Conservation (phyloP, 2,113 vertebrate species). For the Podarcis raffonei region DNA sequence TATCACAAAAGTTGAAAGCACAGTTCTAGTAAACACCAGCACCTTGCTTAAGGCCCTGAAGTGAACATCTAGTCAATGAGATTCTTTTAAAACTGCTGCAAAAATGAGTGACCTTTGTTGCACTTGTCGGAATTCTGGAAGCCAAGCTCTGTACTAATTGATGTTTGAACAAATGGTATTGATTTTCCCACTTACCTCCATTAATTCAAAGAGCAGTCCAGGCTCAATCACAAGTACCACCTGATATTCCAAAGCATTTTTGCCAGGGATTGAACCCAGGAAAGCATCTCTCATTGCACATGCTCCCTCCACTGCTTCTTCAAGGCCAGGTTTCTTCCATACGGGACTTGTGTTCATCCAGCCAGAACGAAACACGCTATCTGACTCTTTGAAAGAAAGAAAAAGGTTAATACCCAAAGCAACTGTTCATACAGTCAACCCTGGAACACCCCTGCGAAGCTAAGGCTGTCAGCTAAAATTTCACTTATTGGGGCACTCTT, state of each 20-base stretch:
- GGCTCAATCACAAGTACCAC: conserved; percentile 88
- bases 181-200: conserved; percentile 83
- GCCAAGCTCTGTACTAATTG: not conserved
- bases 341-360: conserved; percentile 90
- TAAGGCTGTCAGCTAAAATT: not conserved
- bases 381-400: conserved; percentile 70
- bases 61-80: too few relatives aligned
- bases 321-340: conserved; percentile 92
- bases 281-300: conserved; percentile 92
- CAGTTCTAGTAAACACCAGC: too few relatives aligned
- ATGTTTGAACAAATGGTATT: not conserved
- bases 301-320: conserved; percentile 92
- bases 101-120: too few relatives aligned
- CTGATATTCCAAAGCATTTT: conserved; percentile 82
- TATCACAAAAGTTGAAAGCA: too few relatives aligned
- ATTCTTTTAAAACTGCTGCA: too few relatives aligned
- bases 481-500: not conserved
- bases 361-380: conserved; percentile 89
- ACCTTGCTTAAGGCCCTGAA: too few relatives aligned
- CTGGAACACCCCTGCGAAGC: not conserved
- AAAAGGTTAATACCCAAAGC: not conserved
- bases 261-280: conserved; percentile 88
- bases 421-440: not conserved
- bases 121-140: too few relatives aligned
- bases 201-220: conserved; percentile 91